These are phyloP conservation scores for Elgaria multicarinata DNA, from an alignment of 2,113 vertebrate genomes.

Conservation along the genomic window DNA sequence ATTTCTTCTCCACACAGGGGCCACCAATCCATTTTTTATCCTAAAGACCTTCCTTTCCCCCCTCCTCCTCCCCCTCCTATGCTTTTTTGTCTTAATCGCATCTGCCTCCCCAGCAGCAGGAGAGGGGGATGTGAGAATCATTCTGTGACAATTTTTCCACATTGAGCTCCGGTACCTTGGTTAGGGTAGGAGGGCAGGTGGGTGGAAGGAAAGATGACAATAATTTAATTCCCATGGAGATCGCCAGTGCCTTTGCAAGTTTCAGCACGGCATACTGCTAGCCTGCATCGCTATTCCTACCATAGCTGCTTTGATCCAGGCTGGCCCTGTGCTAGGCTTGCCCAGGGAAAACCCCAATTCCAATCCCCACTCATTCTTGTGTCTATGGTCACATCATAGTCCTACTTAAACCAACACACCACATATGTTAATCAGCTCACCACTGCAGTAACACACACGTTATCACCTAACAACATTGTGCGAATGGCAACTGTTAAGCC, in stretches of 20 bases:
- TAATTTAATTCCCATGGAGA: not conserved
- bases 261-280: not conserved
- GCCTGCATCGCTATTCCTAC: not conserved
- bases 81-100: not conserved
- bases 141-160: not conserved
- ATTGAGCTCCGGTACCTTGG: conserved; percentile 3
- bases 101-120: conserved; percentile 3
- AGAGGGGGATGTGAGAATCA: conserved; percentile 17
- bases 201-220: conserved; percentile 1
- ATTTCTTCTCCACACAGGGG: not conserved
- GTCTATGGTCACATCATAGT: not conserved
- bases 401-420: not conserved
- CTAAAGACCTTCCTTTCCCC: not conserved
- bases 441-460: too few relatives aligned
- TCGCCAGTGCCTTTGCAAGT: not conserved
- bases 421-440: too few relatives aligned
- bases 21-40: conserved; percentile 3
- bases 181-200: conserved; percentile 27
- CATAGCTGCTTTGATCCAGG: not conserved
- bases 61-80: too few relatives aligned
- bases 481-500: too few relatives aligned
- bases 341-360: not conserved
- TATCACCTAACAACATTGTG: too few relatives aligned
- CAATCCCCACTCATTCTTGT: not conserved
- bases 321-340: not conserved